Evolutionary conservation across 1,140 invertebrate genomes (phyloP).

Genomic region (Patella vulgata): DNA sequence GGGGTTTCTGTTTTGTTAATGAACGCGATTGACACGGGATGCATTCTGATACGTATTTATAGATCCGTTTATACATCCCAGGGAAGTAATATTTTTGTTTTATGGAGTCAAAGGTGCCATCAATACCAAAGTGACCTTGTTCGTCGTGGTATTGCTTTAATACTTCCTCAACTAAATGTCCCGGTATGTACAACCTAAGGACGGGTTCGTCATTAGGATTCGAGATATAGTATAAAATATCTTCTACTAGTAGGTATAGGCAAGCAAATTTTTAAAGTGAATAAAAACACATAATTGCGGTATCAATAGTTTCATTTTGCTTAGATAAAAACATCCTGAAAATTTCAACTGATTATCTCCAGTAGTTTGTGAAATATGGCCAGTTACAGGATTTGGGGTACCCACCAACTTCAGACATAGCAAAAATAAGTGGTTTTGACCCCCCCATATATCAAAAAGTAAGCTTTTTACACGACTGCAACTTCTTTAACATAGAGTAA

Average conservation of each 20-base stretch:
- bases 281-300: too few species aligned
- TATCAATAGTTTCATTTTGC: too few species aligned
- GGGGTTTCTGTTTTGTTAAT: constrained; percentile 13
- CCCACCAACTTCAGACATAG: too few species aligned
- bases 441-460: too few species aligned
- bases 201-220: constrained; percentile 16
- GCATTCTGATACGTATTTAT: constrained; percentile 15
- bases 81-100: constrained; percentile 28
- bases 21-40: constrained; percentile 24
- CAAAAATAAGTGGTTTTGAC: too few species aligned
- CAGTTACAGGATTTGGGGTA: too few species aligned
- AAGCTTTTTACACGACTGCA: too few species aligned
- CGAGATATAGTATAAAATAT: constrained; percentile 26
- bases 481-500: too few species aligned
- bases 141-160: constrained; percentile 26
- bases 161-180: constrained; percentile 1
- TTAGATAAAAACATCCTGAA: too few species aligned
- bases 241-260: constrained; percentile 17
- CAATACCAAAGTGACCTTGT: constrained; percentile 21
- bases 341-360: too few species aligned
- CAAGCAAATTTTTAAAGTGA: too few species aligned
- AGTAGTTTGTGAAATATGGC: too few species aligned
- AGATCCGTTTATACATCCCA: constrained; percentile 21
- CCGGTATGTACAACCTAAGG: constrained; percentile 13
- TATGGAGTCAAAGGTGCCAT: constrained; percentile 15